These are phyloP conservation scores for Dicerorhinus sumatrensis DNA, from an alignment of 2,113 vertebrate species.

Conservation along the genomic window DNA sequence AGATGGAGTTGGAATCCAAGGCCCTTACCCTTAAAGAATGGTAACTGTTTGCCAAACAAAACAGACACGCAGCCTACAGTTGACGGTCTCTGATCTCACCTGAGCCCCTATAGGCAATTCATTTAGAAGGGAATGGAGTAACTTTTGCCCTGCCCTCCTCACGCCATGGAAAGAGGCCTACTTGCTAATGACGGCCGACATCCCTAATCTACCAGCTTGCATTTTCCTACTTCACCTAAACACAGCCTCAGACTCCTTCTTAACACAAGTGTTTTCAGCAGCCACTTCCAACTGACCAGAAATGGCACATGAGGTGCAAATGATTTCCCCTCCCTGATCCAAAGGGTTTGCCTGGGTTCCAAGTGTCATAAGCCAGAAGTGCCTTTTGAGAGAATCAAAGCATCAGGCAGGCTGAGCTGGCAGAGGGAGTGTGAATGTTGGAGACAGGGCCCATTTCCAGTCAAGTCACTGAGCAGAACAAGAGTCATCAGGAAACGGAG, in stretches of 20 bases:
- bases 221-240: neutral
- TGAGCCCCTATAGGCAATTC: accelerated
- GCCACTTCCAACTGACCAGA: neutral
- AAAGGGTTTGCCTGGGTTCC: neutral
- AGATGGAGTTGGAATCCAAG: neutral
- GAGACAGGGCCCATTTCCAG: neutral
- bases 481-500: accelerated
- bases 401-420: neutral
- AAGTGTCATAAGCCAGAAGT: neutral
- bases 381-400: neutral
- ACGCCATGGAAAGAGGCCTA: accelerated
- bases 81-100: neutral
- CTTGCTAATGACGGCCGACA: neutral
- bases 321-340: neutral
- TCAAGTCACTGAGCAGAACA: neutral
- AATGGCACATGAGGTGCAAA: neutral
- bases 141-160: neutral
- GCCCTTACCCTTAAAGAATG: neutral
- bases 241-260: neutral
- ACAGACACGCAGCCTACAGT: accelerated
- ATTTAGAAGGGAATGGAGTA: neutral
- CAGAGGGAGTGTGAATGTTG: too few species aligned
- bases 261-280: neutral
- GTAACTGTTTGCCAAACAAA: too few species aligned
- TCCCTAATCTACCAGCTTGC: neutral